Evolutionary conservation across 2,888 invertebrate genomes (phyloP).

Genomic region (Vanessa cardui): DNA sequence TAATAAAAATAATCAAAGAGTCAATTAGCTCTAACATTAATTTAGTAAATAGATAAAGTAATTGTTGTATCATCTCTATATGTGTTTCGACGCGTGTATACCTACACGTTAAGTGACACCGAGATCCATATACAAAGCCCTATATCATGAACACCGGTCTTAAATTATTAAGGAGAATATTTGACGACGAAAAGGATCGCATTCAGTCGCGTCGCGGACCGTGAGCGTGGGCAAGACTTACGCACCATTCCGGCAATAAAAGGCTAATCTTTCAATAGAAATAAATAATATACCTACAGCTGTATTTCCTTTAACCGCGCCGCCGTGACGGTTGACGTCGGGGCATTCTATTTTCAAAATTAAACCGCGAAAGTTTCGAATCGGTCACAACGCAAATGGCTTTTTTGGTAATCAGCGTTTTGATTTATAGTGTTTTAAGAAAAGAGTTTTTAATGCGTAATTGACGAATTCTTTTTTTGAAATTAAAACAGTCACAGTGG

Average conservation of each 20-base stretch:
- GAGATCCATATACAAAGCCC: slow-evolving; percentile 55
- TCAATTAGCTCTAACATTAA: background rate
- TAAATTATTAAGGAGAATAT: slow-evolving; percentile 78
- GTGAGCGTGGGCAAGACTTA: slow-evolving; percentile 69
- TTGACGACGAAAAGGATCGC: slow-evolving; percentile 67
- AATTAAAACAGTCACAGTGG: slow-evolving; percentile 58
- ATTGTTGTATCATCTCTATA: slow-evolving; percentile 53
- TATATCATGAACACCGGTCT: slow-evolving; percentile 58
- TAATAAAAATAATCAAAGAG: no score
- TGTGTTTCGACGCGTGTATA: slow-evolving; percentile 52
- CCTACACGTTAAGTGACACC: slow-evolving; percentile 55
- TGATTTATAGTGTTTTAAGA: slow-evolving; percentile 13
- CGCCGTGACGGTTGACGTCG: slow-evolving; percentile 62
- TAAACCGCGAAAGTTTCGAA: slow-evolving; percentile 53
- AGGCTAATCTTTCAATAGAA: slow-evolving; percentile 79
- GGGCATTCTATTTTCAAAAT: slow-evolving; percentile 64
- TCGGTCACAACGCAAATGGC: slow-evolving; percentile 54
- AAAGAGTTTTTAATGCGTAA: slow-evolving; percentile 24
- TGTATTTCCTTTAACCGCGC: slow-evolving; percentile 56
- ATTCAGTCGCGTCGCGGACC: slow-evolving; percentile 63
- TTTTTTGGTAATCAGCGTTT: slow-evolving; percentile 49
- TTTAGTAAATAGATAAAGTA: slow-evolving; percentile 6
- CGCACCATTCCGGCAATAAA: slow-evolving; percentile 69
- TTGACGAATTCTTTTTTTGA: slow-evolving; percentile 10
- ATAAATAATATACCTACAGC: slow-evolving; percentile 70